Evolutionary conservation across 92 coral and sea anemone species (phyloP), one percentile per base, ranked within the genome.

Genomic region (Muricea muricata): DNA sequence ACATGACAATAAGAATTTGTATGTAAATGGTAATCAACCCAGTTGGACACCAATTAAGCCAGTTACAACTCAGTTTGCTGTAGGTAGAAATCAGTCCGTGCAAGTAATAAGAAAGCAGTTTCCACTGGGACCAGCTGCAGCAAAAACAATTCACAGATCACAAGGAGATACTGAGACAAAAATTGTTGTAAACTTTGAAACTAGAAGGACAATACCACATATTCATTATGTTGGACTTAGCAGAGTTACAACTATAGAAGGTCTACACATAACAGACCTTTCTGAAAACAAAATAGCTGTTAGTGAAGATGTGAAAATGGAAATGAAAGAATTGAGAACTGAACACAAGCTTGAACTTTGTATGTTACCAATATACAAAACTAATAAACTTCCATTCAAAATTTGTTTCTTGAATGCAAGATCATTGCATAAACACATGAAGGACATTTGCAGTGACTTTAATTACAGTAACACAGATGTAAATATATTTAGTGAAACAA

Each of bases 391-490:
- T n/a, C 12, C 75, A 55, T 60, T 58, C 14, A 85, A 85, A 37
- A 7, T 85, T 0, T 74, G 84, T 20, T 75, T 24, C 23, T 82
- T 85, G 71, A n/a, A n/a, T n/a, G n/a, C n/a, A n/a, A n/a, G n/a
- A n/a, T n/a, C n/a, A n/a, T n/a, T n/a, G n/a, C n/a, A 86, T 24
- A 77, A 40, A 46, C 89, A 85, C 74, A 75, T 85, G 41, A 81
- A 79, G 18, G 84, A 79, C 58, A 76, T 79, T 3, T 63, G 76
- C 76, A 55, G 37, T 29, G 76, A 79, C 28, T 20, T 33, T 5
- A 77, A 85, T 39, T 85, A 65, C 55, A 42, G 67, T 24, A 86
- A n/a, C 50, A 54, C 54, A 4, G 85, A 86, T 66, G 48, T 79
- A 30, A 46, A 33, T 55, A 85, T 85, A 0, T 85, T 85, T 68